These are phyloP conservation scores for Solenopsis invicta DNA, from an alignment of 1,140 invertebrate genomes.

Conservation along the genomic window DNA sequence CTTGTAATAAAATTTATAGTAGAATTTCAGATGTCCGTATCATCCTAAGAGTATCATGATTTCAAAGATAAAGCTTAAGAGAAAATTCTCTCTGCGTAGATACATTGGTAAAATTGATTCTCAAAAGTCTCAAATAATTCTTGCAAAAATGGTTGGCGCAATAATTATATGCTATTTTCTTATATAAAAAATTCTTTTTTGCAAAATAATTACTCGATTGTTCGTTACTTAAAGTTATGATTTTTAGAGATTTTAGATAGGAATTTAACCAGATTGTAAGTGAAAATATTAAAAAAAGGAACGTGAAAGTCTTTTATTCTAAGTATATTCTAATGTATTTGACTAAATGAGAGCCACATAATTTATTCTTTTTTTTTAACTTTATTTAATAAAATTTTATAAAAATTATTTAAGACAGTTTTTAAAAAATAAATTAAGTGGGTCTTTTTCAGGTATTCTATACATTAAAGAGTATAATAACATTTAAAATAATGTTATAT, in stretches of 20 bases:
- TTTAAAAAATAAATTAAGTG: too few species aligned
- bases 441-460: background rate
- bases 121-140: background rate
- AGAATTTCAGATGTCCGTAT: too few species aligned
- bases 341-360: too few species aligned
- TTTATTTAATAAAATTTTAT: too few species aligned
- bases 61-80: too few species aligned
- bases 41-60: too few species aligned
- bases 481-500: background rate
- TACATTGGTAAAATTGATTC: background rate
- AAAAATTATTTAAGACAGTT: too few species aligned
- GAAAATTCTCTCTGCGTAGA: too few species aligned
- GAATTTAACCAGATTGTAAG: background rate
- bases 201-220: background rate
- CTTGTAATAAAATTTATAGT: too few species aligned
- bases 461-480: background rate
- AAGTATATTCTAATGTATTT: background rate
- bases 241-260: background rate
- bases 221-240: background rate
- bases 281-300: background rate
- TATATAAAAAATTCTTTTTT: background rate
- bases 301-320: background rate
- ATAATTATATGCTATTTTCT: background rate
- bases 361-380: too few species aligned
- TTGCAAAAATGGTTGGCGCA: background rate